Base-by-base conservation (phyloP, 2,113 vertebrate species). In the Ictalurus punctatus region DNA sequence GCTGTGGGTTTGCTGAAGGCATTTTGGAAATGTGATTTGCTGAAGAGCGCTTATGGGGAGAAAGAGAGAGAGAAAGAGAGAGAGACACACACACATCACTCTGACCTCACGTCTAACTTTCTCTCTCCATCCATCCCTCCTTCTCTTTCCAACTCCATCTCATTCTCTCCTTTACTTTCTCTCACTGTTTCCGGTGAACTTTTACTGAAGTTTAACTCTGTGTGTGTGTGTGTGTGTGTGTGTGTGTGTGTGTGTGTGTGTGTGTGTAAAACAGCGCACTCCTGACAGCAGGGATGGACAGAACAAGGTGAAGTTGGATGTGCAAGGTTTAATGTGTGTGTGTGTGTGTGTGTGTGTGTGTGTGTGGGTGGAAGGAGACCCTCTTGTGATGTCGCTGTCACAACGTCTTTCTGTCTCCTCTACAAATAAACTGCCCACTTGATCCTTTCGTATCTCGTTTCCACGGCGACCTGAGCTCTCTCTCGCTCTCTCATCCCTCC, bases 401-500 rank as follows among this genome's bases (percentile, higher is more conserved):
- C 94, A 92, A 90, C 93, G 95, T 93, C 95, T 93, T 93, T 59
- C 93, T 95, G 95, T 96, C 95, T 96, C 95, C 94, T 95, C 95
- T 95, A 92, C 94, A 96, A 96, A 96, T 96, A 95, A 95, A 93
- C 92, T 92, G 10, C 87, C 94, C 94, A 95, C 95, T 92, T 91
- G 91, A 96, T 95, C 94, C 89, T 86, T 87, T 85, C 91, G 90
- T 94, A 95, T 96, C 94, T 90, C 92, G 93, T 96, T 95, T 96
- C 96, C 95, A 94, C 89, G 91, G 79, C 92, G 94, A 94, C 94
- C 89, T 92, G 93, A 95, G 93, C 80, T 71, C 27, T 54, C 89
- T 59, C 89, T 67, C 86, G 91, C 90, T 93, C 92, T 86, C 90
- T 91, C 91, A 86, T 94, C 89, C 91, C 92, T 85, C 91, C 93